These are phyloP conservation scores for Acanthopleura granulata DNA, from an alignment of 2,888 invertebrate species.

Conservation along the genomic window DNA sequence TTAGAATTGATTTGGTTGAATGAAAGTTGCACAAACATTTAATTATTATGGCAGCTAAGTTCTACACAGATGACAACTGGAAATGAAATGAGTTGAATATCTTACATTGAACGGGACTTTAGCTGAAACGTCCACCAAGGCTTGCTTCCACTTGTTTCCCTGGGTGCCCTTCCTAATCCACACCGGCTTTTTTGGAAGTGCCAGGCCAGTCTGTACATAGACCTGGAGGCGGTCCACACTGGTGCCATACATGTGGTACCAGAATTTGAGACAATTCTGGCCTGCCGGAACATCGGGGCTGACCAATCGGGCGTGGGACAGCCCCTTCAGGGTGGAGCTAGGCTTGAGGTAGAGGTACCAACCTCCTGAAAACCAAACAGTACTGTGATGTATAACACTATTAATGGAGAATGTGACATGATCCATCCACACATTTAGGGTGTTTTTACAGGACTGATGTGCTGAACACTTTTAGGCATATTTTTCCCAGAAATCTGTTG, in stretches of 20 bases:
- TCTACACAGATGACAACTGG: too few relatives aligned
- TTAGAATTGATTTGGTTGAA: too few relatives aligned
- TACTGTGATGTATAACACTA: too few relatives aligned
- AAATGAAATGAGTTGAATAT: neutral
- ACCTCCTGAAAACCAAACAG: constrained; percentile 36
- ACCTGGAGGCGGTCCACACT: constrained; percentile 48
- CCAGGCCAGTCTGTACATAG: constrained; percentile 42
- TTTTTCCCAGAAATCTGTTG: too few relatives aligned
- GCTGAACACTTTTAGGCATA: too few relatives aligned
- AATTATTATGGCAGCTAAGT: too few relatives aligned
- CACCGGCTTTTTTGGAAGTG: constrained; percentile 37
- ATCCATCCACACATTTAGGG: too few relatives aligned
- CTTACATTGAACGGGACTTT: neutral
- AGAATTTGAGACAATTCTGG: constrained; percentile 56
- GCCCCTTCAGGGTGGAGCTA: constrained; percentile 33
- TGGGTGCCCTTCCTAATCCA: constrained; percentile 57
- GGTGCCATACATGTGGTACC: constrained; percentile 61
- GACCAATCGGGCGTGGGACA: constrained; percentile 48
- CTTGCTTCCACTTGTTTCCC: constrained; percentile 53
- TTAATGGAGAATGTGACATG: too few relatives aligned
- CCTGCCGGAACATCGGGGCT: constrained; percentile 46
- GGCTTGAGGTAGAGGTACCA: constrained; percentile 61
- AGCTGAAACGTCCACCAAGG: constrained; percentile 19
- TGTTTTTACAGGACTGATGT: too few relatives aligned
- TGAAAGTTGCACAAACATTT: too few relatives aligned